Evolutionary conservation across 2,888 invertebrate genomes (phyloP), one percentile per base, ranked within the genome.

Genomic region (Acrobasis repandana): DNA sequence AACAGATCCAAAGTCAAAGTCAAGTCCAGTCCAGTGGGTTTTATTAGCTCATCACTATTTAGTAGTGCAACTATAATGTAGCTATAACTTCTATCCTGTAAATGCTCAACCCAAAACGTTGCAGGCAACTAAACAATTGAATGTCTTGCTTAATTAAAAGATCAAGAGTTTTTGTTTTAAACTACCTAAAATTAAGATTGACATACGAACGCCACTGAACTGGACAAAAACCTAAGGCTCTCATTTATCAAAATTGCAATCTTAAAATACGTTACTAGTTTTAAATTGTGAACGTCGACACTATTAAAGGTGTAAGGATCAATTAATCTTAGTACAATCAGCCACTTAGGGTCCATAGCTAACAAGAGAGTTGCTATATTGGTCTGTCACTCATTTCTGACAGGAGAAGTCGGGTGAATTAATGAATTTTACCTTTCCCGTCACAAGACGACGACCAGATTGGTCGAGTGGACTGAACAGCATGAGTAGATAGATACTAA

Each of bases 251-350:
- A 58, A 58, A 48, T 58, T 58, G 57, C 48, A 58, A 58, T 58
- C 46, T 56, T 46, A 49, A 58, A 58, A 58, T 33, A n/a, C n/a
- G n/a, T n/a, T n/a, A 34, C 48, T 33, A 15, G 48, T 57, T 57
- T 47, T 20, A 51, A 51, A 51, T 34, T 51, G 50, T 28, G 28
- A 9, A 58, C 48, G 33, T 58, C 33, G 46, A 56, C 47, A 47
- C 47, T 56, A 56, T 59, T 57, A 43, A 63, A 68, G 65, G 67
- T 63, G 67, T 67, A 63, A 56, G 63, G 56, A 49, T 62, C 61
- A 61, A 71, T 78, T 80, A 79, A 81, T 80, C 79, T 77, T 71
- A 63, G 66, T 63, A 78, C 79, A 79, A 80, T 77, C 75, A 65
- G 61, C 71, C 77, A 75, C 74, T 80, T 79, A 76, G 67, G 66